phyloP scores from a whole-genome alignment of 1,140 invertebrate genomes.

The Schmidtea mediterranea region DNA sequence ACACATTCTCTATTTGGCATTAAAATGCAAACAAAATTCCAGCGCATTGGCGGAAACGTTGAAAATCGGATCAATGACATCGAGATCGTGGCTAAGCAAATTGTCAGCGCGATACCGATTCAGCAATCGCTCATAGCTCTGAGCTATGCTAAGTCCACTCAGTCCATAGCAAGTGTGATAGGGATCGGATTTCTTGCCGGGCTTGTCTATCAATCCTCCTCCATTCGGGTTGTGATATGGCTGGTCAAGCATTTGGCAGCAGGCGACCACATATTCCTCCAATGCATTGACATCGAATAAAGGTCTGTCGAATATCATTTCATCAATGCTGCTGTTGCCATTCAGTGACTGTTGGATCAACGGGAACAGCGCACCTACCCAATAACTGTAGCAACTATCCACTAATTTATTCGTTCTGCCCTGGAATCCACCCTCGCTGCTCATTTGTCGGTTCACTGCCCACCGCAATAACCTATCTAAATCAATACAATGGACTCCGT shows the following conservation, averaged over 20 bases:
- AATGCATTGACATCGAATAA: neutral
- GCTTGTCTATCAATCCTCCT: slow-evolving; percentile 4
- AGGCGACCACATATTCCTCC: neutral
- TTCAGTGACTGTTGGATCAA: neutral
- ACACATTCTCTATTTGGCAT: too few species aligned
- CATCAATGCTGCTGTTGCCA: neutral
- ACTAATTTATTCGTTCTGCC: slow-evolving; percentile 80
- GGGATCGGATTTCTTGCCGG: slow-evolving; percentile 3
- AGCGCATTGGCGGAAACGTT: too few species aligned
- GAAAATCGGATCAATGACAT: too few species aligned
- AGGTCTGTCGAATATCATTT: neutral
- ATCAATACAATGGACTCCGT: slow-evolving; percentile 49
- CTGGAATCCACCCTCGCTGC: slow-evolving; percentile 60
- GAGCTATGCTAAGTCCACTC: slow-evolving; percentile 1
- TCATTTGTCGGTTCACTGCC: slow-evolving; percentile 62
- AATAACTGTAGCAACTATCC: slow-evolving; percentile 93
- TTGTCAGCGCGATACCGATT: too few species aligned
- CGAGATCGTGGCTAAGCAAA: too few species aligned
- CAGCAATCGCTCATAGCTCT: neutral
- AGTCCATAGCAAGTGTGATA: slow-evolving; percentile 6
- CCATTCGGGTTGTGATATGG: neutral
- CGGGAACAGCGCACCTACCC: slow-evolving; percentile 47
- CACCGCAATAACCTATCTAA: slow-evolving; percentile 48
- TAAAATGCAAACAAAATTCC: too few species aligned
- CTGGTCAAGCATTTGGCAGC: neutral